A percentile compares a stretch with the other conserved stretches of the same genome.
Conservation (phyloP, 1,140 invertebrate genomes). For the Meteorus sp. region DNA sequence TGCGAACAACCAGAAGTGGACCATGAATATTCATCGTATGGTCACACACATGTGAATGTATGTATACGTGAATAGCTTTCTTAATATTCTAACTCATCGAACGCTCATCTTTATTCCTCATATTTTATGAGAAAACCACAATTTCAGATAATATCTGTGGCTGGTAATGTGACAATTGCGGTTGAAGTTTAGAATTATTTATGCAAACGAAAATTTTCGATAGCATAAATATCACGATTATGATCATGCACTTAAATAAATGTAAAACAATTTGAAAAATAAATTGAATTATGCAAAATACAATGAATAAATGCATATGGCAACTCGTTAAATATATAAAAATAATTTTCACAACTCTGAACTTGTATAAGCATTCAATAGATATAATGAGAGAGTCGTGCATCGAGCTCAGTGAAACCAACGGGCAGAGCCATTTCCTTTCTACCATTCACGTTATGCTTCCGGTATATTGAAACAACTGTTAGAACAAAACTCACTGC, state of each 20-base stretch:
- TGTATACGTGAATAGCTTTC: slow-evolving; percentile 15
- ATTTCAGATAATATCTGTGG: no score
- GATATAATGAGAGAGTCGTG: neutral
- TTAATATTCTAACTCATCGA: slow-evolving; percentile 11
- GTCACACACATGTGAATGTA: no score
- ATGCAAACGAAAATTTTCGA: no score
- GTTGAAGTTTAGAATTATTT: neutral
- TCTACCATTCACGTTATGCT: slow-evolving; percentile 37
- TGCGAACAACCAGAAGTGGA: slow-evolving; percentile 14
- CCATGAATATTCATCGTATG: slow-evolving; percentile 16
- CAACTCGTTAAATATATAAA: neutral
- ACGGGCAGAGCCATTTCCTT: slow-evolving; percentile 37
- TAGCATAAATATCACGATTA: no score
- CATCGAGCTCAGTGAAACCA: slow-evolving; percentile 31
- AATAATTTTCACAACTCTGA: no score
- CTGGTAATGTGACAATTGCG: no score
- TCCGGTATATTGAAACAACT: slow-evolving; percentile 29
- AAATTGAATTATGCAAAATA: no score
- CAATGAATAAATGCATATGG: no score
- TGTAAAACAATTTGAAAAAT: no score
- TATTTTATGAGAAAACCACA: neutral
- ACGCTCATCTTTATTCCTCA: neutral
- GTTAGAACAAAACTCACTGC: neutral
- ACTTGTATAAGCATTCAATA: neutral
- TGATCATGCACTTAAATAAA: no score